A percentile compares a stretch with the other conserved stretches of the same genome.
These are phyloP conservation scores for Agrilus mali DNA, from an alignment of 2,888 invertebrate genomes.

Conservation along the genomic window DNA sequence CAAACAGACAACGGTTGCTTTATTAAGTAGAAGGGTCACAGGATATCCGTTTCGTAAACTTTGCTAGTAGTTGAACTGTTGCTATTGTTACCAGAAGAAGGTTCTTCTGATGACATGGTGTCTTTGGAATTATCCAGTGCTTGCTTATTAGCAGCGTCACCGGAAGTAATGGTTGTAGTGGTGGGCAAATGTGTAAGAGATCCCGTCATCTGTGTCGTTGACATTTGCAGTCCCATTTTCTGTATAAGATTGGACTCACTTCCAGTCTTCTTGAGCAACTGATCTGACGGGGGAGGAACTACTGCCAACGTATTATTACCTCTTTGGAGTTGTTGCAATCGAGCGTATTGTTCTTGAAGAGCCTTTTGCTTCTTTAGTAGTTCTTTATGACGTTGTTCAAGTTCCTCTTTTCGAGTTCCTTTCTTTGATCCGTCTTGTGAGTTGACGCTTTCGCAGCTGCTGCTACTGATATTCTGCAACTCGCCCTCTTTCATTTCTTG, in stretches of 20 bases:
- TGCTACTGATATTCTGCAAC: constrained; percentile 39
- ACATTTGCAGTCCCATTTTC: constrained; percentile 63
- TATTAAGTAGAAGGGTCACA: constrained; percentile 48
- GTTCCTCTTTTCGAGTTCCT: constrained; percentile 50
- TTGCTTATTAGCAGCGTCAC: constrained; percentile 19
- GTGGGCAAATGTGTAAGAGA: constrained; percentile 49
- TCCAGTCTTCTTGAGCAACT: constrained; percentile 68
- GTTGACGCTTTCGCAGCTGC: constrained; percentile 65
- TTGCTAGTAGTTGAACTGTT: constrained; percentile 54
- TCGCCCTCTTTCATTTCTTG: constrained; percentile 14
- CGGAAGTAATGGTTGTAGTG: constrained; percentile 21
- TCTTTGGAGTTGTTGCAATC: constrained; percentile 76
- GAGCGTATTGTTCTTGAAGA: constrained; percentile 82
- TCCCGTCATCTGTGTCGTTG: constrained; percentile 42
- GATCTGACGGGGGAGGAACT: constrained; percentile 48
- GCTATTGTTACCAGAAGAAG: constrained; percentile 13
- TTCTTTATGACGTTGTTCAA: constrained; percentile 83
- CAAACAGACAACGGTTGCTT: constrained; percentile 13
- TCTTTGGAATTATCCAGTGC: constrained; percentile 25
- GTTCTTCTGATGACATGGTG: constrained; percentile 13
- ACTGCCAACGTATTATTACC: constrained; percentile 53
- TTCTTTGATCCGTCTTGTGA: constrained; percentile 55
- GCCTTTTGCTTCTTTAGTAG: constrained; percentile 76
- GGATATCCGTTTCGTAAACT: constrained; percentile 88
- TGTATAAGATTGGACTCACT: constrained; percentile 77